Percentiles rank a stretch among this genome's conserved stretches.
phyloP scores from a whole-genome alignment of 2,797 vertebrate species.

The Hyperoplus lanceolatus region DNA sequence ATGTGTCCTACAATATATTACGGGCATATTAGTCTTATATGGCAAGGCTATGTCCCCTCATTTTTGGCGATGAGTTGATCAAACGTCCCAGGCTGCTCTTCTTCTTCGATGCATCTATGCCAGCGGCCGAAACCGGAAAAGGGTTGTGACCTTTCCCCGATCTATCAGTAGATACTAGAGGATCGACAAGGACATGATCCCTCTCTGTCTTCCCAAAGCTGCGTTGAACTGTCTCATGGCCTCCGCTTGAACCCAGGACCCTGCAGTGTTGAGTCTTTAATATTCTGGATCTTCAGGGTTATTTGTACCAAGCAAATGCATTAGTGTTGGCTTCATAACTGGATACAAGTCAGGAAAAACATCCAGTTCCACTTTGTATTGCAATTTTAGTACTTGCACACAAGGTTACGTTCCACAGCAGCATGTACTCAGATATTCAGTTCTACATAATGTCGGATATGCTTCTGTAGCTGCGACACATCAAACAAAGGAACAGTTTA shows the following conservation, averaged over 20 bases:
- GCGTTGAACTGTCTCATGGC: neutral
- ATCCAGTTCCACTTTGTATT: conserved; percentile 1
- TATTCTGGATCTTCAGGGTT: neutral
- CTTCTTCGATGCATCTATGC: neutral
- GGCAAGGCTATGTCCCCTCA: neutral
- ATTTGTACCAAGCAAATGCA: neutral
- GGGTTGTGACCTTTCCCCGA: neutral
- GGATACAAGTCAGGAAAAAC: neutral
- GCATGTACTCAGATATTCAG: neutral
- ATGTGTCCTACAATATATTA: conserved; percentile 6
- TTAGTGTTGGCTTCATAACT: neutral
- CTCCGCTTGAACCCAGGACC: neutral
- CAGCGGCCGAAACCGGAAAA: neutral
- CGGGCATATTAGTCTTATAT: neutral
- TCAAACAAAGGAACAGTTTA: neutral
- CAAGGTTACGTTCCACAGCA: neutral
- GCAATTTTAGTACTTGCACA: neutral
- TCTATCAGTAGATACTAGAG: neutral
- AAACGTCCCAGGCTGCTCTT: neutral
- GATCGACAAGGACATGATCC: neutral
- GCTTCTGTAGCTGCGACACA: neutral
- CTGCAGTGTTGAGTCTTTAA: neutral
- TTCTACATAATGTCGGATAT: neutral
- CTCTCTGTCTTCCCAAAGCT: neutral
- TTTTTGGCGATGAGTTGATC: neutral